These are phyloP conservation scores for Pristionchus pacificus DNA, from an alignment of 1,140 invertebrate species.

Conservation along the genomic window DNA sequence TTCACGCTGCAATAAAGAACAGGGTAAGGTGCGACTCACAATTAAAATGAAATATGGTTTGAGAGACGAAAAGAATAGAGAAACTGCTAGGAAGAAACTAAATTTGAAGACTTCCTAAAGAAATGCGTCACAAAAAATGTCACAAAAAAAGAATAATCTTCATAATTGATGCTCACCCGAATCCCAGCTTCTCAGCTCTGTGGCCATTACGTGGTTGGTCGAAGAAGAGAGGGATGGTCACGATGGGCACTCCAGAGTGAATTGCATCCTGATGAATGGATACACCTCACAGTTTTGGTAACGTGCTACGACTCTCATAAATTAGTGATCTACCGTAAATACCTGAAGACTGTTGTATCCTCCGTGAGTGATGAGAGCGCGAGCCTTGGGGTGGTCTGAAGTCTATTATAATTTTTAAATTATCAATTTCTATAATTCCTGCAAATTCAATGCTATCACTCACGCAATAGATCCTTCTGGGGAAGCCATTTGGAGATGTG, in stretches of 20 bases:
- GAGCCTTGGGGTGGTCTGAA: constrained; percentile 28
- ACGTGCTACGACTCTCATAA: neutral
- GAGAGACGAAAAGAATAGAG: no score
- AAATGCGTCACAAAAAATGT: no score
- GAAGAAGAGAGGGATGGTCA: constrained; percentile 28
- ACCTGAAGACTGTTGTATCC: constrained; percentile 31
- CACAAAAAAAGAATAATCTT: neutral
- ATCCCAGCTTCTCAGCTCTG: constrained; percentile 17
- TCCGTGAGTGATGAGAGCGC: constrained; percentile 35
- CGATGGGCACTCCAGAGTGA: constrained; percentile 34
- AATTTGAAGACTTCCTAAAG: no score
- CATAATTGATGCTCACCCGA: neutral
- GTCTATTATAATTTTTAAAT: no score
- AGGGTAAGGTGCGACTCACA: no score
- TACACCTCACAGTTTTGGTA: neutral
- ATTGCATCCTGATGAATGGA: constrained; percentile 60
- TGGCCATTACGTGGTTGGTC: constrained; percentile 27
- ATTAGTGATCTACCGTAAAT: neutral
- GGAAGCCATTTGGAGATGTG: neutral
- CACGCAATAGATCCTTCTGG: neutral
- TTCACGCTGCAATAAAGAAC: no score
- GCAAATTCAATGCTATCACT: no score
- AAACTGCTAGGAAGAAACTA: no score
- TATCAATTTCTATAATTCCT: no score
- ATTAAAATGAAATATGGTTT: no score